Evolutionary conservation across 2,797 vertebrate species (phyloP).

Genomic region (Hylomyscus alleni): DNA sequence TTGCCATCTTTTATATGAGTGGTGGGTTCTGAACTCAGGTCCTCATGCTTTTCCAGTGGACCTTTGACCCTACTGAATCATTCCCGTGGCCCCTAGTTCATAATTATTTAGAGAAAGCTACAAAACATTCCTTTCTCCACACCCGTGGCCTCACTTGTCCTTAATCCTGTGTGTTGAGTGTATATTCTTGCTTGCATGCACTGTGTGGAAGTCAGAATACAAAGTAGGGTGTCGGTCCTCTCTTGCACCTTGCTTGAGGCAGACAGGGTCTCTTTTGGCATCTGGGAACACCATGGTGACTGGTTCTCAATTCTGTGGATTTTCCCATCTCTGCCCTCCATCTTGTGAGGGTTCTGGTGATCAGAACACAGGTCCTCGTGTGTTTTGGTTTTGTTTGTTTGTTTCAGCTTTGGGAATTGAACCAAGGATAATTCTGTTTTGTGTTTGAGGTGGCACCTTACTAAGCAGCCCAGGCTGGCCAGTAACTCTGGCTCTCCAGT

Average conservation of each 20-base stretch:
- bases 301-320: background rate
- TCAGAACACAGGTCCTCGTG: too few relatives aligned
- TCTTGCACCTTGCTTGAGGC: background rate
- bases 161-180: background rate
- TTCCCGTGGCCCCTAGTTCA: background rate
- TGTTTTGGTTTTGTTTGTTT: background rate
- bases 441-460: background rate
- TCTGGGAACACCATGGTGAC: background rate
- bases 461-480: background rate
- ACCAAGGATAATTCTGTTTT: background rate
- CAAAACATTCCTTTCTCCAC: background rate
- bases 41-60: background rate
- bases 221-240: background rate
- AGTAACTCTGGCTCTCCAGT: background rate
- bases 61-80: background rate
- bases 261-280: background rate
- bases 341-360: background rate
- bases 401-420: background rate
- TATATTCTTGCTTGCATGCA: too few relatives aligned
- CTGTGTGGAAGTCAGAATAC: background rate
- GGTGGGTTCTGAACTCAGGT: background rate
- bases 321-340: background rate
- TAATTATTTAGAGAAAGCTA: background rate
- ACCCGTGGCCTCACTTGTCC: background rate
- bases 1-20: background rate